Base-by-base conservation (phyloP, 1,140 invertebrate genomes). In the Lerema accius region DNA sequence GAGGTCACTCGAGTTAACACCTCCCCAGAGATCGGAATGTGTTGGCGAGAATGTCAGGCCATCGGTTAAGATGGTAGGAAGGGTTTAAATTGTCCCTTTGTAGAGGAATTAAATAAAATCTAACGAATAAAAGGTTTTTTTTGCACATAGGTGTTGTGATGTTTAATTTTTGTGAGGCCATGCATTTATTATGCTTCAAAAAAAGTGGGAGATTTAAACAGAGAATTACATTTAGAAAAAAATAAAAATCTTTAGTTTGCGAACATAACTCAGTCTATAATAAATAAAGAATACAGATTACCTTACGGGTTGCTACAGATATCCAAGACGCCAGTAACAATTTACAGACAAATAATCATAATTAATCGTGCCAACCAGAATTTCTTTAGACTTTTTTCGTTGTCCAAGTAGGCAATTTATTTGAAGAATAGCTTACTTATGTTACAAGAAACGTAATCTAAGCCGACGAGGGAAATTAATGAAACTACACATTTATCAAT, bases 351-450 rank as follows among this genome's bases (percentile, higher is more conserved):
- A 37, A 37, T 37, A 37, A 37, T 37, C n/a, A 7, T 37, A 37
- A 37, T 37, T 37, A 37, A 11, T 37, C n/a, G 10, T 37, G 11
- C n/a, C 2, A 37, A 11, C n/a, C 4, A 32, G 28, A 37, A 26
- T 58, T 35, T 58, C 9, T 45, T 14, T 17, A 45, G 9, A 32
- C 6, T 32, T 45, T 56, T 56, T 56, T 56, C 23, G n/a, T 7
- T 46, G 23, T n/a, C 53, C 53, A 26, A 28, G 37, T 15, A 42
- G 53, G 23, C 40, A 43, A 56, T 56, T 56, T 56, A 32, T 56
- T 56, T 56, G 40, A 56, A 16, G 13, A 45, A 56, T 56, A 23
- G 40, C 53, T 45, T 28, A 45, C 53, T 43, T 56, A 56, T 28
- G 14, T 56, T 45, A 56, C 23, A 32, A 56, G 43, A 56, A 56